A percentile compares a stretch with the other conserved stretches of the same genome.
These are phyloP conservation scores for Axea sp. DNA, from an alignment of 2,888 invertebrate species.

Conservation along the genomic window DNA sequence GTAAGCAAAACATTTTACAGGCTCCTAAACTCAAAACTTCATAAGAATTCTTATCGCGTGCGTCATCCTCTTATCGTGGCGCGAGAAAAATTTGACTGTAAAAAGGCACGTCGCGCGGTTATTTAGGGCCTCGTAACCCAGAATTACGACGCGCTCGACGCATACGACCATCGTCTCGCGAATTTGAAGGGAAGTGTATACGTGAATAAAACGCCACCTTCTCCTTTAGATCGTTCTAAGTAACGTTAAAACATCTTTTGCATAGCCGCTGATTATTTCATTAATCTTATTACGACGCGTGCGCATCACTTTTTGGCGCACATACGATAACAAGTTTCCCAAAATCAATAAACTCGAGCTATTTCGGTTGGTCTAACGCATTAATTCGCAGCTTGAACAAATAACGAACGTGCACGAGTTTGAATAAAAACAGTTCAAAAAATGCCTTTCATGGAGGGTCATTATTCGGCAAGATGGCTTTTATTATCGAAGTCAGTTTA, in stretches of 20 bases:
- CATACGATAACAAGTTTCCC: constrained; percentile 15
- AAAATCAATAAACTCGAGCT: constrained; percentile 36
- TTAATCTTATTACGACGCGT: constrained; percentile 14
- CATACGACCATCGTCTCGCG: constrained; percentile 10
- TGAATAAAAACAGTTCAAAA: constrained; percentile 34
- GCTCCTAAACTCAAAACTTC: constrained; percentile 34
- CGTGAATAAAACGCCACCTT: too few relatives aligned
- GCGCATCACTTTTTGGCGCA: neutral
- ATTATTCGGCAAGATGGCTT: constrained; percentile 10
- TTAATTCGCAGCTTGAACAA: constrained; percentile 18
- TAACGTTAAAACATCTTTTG: constrained; percentile 4
- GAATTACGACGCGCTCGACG: constrained; percentile 12
- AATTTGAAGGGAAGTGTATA: neutral
- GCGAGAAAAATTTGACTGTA: constrained; percentile 44
- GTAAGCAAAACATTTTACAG: constrained; percentile 44
- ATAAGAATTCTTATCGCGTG: constrained; percentile 46
- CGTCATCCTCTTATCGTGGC: constrained; percentile 22
- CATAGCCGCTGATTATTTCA: constrained; percentile 25
- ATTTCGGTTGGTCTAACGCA: constrained; percentile 18
- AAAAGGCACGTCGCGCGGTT: constrained; percentile 24
- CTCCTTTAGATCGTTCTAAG: constrained; percentile 5
- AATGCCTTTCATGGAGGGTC: constrained; percentile 8
- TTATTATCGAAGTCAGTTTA: constrained; percentile 21
- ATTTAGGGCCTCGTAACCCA: constrained; percentile 38
- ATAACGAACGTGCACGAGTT: constrained; percentile 21